Conservation (phyloP, 2,888 invertebrate species). For the Hypsopygia costalis region DNA sequence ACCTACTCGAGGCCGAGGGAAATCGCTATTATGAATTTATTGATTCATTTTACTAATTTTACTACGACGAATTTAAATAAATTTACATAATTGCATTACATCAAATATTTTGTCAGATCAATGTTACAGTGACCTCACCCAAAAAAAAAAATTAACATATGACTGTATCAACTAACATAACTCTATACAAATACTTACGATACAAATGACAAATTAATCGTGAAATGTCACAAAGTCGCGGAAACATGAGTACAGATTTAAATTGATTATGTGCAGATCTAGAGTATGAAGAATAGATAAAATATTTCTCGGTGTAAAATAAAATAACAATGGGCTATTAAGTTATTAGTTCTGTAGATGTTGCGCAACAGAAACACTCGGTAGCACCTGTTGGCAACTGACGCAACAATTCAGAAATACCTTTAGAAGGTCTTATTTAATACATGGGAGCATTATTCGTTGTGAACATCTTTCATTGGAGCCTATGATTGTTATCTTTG, state of each 20-base stretch:
- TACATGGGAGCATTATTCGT: constrained; percentile 19
- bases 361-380: constrained; percentile 19
- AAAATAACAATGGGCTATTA: constrained; percentile 25
- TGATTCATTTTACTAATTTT: background rate
- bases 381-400: constrained; percentile 13
- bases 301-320: constrained; percentile 2
- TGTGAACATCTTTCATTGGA: constrained; percentile 16
- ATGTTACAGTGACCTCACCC: too few relatives aligned
- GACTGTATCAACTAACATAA: too few relatives aligned
- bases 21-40: too few relatives aligned
- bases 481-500: constrained; percentile 17
- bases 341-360: constrained; percentile 24
- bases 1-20: too few relatives aligned
- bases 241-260: background rate
- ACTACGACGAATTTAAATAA: background rate
- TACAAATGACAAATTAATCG: background rate
- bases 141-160: too few relatives aligned
- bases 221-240: constrained; percentile 1
- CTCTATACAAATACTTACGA: too few relatives aligned
- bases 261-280: background rate
- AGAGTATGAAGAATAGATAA: background rate
- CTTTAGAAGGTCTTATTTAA: constrained; percentile 15
- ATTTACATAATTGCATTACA: too few relatives aligned
- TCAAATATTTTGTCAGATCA: too few relatives aligned
- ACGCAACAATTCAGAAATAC: constrained; percentile 18